A percentile compares a stretch with the other conserved stretches of the same genome.
These are phyloP conservation scores for Gallinago media DNA, from an alignment of 2,113 vertebrate species.

Conservation along the genomic window DNA sequence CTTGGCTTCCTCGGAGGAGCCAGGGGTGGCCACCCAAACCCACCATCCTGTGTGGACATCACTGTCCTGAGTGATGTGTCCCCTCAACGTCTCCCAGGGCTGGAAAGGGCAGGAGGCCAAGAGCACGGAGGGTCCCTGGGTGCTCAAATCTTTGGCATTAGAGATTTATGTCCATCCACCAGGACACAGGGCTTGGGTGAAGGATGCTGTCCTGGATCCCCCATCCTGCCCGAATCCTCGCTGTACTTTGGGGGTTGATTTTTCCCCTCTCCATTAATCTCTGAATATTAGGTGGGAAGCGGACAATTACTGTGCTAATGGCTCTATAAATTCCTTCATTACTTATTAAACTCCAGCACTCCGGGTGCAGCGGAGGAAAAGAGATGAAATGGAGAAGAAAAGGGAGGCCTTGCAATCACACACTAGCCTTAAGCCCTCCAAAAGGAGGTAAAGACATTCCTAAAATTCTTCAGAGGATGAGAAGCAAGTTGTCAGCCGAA, in stretches of 20 bases:
- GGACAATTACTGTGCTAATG: conserved; percentile 65
- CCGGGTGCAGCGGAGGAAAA: neutral
- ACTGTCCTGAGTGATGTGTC: accelerated
- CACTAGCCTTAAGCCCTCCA: too few species aligned
- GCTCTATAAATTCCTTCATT: conserved; percentile 63
- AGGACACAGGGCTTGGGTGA: neutral
- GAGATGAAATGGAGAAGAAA: neutral
- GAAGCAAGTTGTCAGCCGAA: too few species aligned
- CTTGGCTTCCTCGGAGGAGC: neutral
- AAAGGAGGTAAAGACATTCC: too few species aligned
- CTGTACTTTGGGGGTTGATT: neutral
- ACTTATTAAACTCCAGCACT: conserved; percentile 63
- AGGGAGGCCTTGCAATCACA: too few species aligned
- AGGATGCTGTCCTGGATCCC: neutral
- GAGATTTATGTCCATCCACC: accelerated
- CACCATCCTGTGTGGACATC: accelerated
- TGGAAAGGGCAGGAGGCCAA: neutral
- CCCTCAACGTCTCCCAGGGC: accelerated
- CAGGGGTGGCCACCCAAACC: neutral
- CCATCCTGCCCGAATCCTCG: neutral
- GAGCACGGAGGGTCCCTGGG: neutral
- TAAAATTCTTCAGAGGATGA: too few species aligned
- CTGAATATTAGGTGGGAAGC: conserved; percentile 36
- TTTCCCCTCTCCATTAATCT: conserved; percentile 12
- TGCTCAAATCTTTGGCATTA: neutral